A percentile compares a stretch with the other conserved stretches of the same genome.
These are phyloP conservation scores for Pipa parva DNA, from an alignment of 2,113 vertebrate species.

Conservation along the genomic window DNA sequence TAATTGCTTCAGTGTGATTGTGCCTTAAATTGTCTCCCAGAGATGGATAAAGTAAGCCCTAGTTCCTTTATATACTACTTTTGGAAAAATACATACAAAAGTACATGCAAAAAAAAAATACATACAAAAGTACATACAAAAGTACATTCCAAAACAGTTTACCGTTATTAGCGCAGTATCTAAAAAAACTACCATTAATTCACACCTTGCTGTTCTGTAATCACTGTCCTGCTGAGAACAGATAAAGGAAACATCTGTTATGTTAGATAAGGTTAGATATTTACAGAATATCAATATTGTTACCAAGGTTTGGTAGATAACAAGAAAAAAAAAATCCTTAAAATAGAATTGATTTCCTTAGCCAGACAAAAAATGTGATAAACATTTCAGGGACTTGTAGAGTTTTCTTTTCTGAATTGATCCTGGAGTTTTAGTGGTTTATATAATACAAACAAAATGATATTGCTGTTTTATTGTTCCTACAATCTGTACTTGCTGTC, in stretches of 20 bases:
- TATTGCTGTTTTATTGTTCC: background rate
- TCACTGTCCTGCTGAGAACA: constrained; percentile 13
- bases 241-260: constrained; percentile 25
- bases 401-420: background rate
- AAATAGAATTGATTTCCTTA: constrained; percentile 19
- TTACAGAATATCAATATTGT: background rate
- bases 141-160: no score
- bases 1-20: no score
- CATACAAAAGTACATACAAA: no score
- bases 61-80: no score
- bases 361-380: background rate
- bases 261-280: constrained; percentile 14
- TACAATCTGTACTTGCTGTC: background rate
- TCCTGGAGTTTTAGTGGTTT: background rate
- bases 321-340: constrained; percentile 6
- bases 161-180: no score
- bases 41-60: no score
- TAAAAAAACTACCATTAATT: no score
- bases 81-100: no score
- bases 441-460: background rate
- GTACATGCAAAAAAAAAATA: no score
- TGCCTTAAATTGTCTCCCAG: no score
- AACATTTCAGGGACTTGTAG: background rate
- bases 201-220: constrained; percentile 7
- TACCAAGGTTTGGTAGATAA: constrained; percentile 17